Evolutionary conservation across 2,797 vertebrate genomes (phyloP).

Genomic region (Pangasius djambal): DNA sequence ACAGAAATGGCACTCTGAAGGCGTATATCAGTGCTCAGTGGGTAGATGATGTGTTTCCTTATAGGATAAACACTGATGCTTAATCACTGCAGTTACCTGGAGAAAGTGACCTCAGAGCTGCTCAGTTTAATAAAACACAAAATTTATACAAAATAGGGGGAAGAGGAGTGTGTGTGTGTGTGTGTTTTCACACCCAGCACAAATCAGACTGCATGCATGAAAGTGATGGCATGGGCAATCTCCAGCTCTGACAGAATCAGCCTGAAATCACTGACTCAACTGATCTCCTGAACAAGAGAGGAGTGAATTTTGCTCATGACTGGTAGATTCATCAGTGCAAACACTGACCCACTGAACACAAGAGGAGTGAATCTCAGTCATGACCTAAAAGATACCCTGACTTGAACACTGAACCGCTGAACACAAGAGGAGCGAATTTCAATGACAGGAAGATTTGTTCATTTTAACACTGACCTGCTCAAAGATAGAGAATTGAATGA

Average conservation of each 20-base stretch:
- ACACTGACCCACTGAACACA: background rate
- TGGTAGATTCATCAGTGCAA: background rate
- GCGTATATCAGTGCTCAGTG: background rate
- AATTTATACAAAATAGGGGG: background rate
- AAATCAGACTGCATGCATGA: background rate
- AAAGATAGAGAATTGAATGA: background rate
- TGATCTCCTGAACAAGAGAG: background rate
- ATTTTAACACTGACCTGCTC: background rate
- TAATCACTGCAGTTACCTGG: slow-evolving; percentile 26
- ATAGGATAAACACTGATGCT: slow-evolving; percentile 19
- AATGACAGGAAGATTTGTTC: background rate
- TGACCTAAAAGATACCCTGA: background rate
- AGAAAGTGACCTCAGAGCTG: background rate
- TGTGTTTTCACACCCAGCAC: background rate
- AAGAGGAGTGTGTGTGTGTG: background rate
- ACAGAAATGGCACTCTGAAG: slow-evolving; percentile 19
- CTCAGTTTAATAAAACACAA: slow-evolving; percentile 20
- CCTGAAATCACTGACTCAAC: background rate
- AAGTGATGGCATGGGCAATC: background rate
- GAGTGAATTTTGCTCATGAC: background rate
- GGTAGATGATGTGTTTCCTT: slow-evolving; percentile 25
- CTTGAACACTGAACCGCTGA: background rate
- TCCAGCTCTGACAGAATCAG: background rate
- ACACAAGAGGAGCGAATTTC: background rate
- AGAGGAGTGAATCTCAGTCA: background rate